Base-by-base conservation (phyloP, 2,888 invertebrate species). In the Seira sanloemensis region DNA sequence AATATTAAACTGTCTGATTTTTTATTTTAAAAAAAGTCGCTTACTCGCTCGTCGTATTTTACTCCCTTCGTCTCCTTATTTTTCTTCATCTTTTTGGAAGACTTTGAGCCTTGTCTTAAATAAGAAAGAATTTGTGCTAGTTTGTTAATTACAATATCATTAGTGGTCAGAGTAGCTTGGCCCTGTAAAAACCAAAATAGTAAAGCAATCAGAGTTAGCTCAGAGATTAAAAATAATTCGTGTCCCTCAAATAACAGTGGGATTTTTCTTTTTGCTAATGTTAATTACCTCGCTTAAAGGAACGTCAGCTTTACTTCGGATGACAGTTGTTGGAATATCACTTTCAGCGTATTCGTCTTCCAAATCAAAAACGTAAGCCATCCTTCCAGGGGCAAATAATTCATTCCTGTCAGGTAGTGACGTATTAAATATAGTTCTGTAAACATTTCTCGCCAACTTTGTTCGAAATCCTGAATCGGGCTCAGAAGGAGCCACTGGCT, bases 301-400 rank as follows among this genome's bases (percentile, higher is more conserved):
- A 81, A 95, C 95, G 90, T 99, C 99, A 0, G 96, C 96, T 91
- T 97, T 96, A 88, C 97, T 98, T 75, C 98, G 93, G 27, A 98
- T 96, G 54, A 98, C 91, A 0, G 99, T 99, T 0, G 98, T 98
- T 0, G 99, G 99, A 85, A 99, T 98, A 90, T 99, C 99, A 84
- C 94, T 94, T 88, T 97, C 97, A 0, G 94, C 93, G 89, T 92
- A 93, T 88, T 97, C 97, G 88, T 96, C 96, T 75, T 97, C 97
- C 89, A 99, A 92, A 90, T 99, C 99, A 50, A 99, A 97, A 0
- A 98, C 96, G 91, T 99, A 99, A 0, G 99, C 99, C 98, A 99
- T 99, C 62, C 99, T 94, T 0, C 98, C 97, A 0, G 98, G 96
- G 0, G 96, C 94, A 92, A 99, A 99, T 82, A 98, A 91, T 90